A percentile compares a stretch with the other conserved stretches of the same genome.
Evolutionary conservation across 2,888 invertebrate genomes (phyloP).

Genomic region (Drosophila atripex): DNA sequence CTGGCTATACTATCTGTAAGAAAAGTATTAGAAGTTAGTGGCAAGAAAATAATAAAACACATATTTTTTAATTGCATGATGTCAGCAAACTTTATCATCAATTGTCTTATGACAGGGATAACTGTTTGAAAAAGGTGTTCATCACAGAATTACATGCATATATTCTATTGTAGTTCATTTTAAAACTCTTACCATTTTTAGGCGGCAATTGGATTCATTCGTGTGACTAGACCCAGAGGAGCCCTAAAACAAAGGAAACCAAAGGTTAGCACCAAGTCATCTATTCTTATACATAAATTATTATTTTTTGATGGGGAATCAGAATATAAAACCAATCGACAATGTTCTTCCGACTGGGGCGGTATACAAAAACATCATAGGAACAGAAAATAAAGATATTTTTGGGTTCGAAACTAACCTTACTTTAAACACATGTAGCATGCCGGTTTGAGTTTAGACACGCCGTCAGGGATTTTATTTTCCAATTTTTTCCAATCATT

Average conservation of each 20-base stretch:
- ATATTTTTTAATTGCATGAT: not conserved
- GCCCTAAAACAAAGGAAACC: not conserved
- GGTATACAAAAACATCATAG: constrained; percentile 54
- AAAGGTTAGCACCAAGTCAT: not conserved
- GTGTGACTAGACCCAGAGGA: accelerated
- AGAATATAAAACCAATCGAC: constrained; percentile 63
- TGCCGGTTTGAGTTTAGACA: not conserved
- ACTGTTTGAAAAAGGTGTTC: constrained; percentile 46
- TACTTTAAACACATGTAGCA: constrained; percentile 35
- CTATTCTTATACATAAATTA: not conserved
- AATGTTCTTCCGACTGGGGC: constrained; percentile 66
- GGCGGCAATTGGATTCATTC: not conserved
- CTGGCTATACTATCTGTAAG: not conserved
- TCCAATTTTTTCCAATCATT: not conserved
- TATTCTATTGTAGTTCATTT: too few species aligned
- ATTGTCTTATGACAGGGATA: constrained; percentile 57
- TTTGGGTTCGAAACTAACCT: constrained; percentile 34
- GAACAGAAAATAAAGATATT: not conserved
- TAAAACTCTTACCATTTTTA: constrained; percentile 11
- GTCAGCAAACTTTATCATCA: constrained; percentile 59
- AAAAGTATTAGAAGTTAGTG: not conserved
- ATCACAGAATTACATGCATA: constrained; percentile 49
- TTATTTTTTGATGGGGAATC: constrained; percentile 21
- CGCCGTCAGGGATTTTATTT: not conserved
- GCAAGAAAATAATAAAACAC: not conserved